Conservation (phyloP, 2,888 invertebrate species). For the Archaeoteleia sp. region DNA sequence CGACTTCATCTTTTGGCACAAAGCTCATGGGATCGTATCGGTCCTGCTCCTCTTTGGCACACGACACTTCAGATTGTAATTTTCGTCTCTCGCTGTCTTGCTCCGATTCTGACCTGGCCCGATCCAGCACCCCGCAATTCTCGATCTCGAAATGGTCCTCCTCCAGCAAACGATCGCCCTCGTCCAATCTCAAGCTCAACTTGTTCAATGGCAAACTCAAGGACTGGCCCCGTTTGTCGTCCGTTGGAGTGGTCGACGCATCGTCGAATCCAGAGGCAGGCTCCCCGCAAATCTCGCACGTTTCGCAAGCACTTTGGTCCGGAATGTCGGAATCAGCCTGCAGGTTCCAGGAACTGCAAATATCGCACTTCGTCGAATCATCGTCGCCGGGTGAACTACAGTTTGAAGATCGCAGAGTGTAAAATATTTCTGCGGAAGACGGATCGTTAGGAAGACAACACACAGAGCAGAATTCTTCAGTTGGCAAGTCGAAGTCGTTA, state of each 20-base stretch:
- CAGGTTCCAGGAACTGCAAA: constrained; percentile 69
- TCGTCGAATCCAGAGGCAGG: constrained; percentile 46
- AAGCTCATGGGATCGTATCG: constrained; percentile 49
- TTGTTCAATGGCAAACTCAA: constrained; percentile 57
- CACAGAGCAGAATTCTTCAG: constrained; percentile 69
- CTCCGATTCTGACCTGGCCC: neutral
- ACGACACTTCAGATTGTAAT: constrained; percentile 19
- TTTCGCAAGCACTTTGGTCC: constrained; percentile 61
- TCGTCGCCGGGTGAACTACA: constrained; percentile 69
- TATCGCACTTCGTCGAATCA: constrained; percentile 71
- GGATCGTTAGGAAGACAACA: constrained; percentile 67
- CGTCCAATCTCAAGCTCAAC: constrained; percentile 52
- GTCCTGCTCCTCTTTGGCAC: constrained; percentile 6
- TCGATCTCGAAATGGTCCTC: constrained; percentile 67
- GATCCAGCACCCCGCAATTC: constrained; percentile 63
- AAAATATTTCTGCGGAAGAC: constrained; percentile 62
- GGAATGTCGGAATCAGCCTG: constrained; percentile 59
- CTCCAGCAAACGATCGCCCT: constrained; percentile 49
- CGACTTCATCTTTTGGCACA: constrained; percentile 63
- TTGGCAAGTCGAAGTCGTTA: constrained; percentile 59
- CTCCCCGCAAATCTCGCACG: constrained; percentile 72
- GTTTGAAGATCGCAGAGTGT: constrained; percentile 63
- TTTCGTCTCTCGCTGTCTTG: constrained; percentile 9
- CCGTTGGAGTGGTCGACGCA: neutral
- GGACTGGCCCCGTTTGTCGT: constrained; percentile 41